Evolutionary conservation across 1,140 invertebrate species (phyloP), one percentile per base, ranked within the genome.

Genomic region (Drosophila funebris): DNA sequence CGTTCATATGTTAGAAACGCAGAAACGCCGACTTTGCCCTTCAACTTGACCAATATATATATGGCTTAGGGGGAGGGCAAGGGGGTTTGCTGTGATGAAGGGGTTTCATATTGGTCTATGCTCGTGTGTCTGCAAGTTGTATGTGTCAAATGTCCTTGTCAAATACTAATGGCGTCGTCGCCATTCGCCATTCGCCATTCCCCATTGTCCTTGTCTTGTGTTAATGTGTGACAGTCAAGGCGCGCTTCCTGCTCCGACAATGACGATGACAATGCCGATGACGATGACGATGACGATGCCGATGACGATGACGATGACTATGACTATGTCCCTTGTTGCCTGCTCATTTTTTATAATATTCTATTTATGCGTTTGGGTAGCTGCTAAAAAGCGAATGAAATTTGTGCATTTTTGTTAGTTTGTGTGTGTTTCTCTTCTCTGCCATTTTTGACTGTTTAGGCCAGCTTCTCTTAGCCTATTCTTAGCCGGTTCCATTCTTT

Each of bases 121-220:
- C 24, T 14, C 36, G 53, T 66, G 46, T 53, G 61, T 44, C 36
- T 75, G 64, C 53, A 64, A 64, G 57, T 46, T 50, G 24, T 43
- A 41, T 80, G 62, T 77, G 58, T 52, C 72, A 70, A 70, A 76
- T 88, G 83, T 82, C 82, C 83, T 87, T 87, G 82, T 88, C 78
- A 76, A 79, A 82, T 72, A 88, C 83, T 87, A 87, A 87, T 87
- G 82, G 83, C 83, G 75, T 78, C 78, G 78, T 81, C 73, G 82
- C 56, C 74, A 67, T 71, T 43, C 64, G 24, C 20, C 33, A 44
- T 44, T 64, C 68, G 6, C 73, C 58, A 62, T 75, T 76, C 27
- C 13, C 62, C 63, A 75, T 76, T 88, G 82, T 87, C 83, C 83
- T 87, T 87, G 82, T 68, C 63, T 54, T 66, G 80, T 78, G 78